Evolutionary conservation across 2,888 invertebrate genomes (phyloP).

Genomic region (Dynastes tityus): DNA sequence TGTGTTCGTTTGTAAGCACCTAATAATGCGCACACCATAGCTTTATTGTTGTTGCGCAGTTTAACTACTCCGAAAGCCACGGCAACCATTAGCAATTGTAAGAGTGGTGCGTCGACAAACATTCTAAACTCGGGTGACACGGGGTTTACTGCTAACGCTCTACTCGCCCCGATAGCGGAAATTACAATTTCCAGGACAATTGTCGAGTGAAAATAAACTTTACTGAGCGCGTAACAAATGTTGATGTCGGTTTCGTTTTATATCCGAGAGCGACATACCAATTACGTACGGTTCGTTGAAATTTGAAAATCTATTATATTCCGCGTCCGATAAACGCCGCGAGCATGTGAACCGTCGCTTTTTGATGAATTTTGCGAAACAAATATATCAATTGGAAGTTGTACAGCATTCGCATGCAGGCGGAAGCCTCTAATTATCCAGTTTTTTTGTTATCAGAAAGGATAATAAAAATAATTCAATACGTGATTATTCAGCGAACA

Average conservation of each 20-base stretch:
- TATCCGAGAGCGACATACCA: slow-evolving; percentile 26
- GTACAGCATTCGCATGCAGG: too few relatives aligned
- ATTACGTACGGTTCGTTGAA: slow-evolving; percentile 17
- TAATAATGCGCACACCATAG: neutral
- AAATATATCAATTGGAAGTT: too few relatives aligned
- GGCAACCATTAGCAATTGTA: slow-evolving; percentile 15
- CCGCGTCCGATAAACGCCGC: neutral
- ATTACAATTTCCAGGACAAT: slow-evolving; percentile 39
- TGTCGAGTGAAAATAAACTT: slow-evolving; percentile 41
- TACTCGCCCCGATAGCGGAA: slow-evolving; percentile 23
- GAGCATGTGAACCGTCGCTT: too few relatives aligned
- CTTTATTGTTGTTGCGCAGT: slow-evolving; percentile 18
- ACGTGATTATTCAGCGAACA: too few relatives aligned
- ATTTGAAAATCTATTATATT: slow-evolving; percentile 11
- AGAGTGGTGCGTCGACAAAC: slow-evolving; percentile 10
- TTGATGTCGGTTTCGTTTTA: slow-evolving; percentile 23
- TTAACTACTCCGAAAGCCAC: slow-evolving; percentile 22
- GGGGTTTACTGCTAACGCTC: neutral
- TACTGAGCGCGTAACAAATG: slow-evolving; percentile 20
- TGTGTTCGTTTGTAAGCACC: neutral
- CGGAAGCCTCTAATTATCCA: too few relatives aligned
- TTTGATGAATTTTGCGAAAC: neutral
- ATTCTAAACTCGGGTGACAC: neutral
- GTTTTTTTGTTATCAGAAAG: too few relatives aligned
- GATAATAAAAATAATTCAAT: too few relatives aligned